Conservation (phyloP, 2,113 vertebrate species). For the Desmodus rotundus region DNA sequence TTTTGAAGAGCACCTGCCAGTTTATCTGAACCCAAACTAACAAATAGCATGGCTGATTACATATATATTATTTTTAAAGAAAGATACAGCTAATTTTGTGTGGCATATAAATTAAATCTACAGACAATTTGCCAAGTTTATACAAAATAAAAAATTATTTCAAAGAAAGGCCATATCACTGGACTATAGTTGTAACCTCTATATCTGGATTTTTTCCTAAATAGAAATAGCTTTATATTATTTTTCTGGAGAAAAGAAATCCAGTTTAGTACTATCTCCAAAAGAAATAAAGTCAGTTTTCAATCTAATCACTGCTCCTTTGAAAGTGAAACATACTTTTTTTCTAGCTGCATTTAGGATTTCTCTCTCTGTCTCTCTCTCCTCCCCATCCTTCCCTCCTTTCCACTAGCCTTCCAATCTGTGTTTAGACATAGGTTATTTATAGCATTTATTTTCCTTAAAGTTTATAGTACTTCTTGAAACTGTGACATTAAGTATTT, state of each 20-base stretch:
- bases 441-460: not conserved
- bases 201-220: not conserved
- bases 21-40: not conserved
- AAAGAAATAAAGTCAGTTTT: not conserved
- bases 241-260: not conserved
- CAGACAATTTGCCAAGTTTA: not conserved
- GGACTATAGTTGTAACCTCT: not conserved
- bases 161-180: not conserved
- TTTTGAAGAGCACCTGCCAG: not conserved
- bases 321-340: not conserved
- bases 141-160: not conserved
- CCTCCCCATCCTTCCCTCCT: too few relatives aligned
- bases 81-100: not conserved
- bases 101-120: not conserved
- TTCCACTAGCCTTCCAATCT: not conserved
- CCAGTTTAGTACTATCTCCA: not conserved
- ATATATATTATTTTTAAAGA: not conserved
- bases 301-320: not conserved
- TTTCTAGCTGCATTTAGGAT: not conserved
- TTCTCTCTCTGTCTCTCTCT: not conserved
- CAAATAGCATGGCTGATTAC: not conserved
- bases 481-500: not conserved
- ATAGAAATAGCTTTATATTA: not conserved
- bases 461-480: not conserved
- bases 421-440: not conserved